These are phyloP conservation scores for Drosophila yakuba DNA, from an alignment of 1,140 invertebrate species.

Conservation along the genomic window DNA sequence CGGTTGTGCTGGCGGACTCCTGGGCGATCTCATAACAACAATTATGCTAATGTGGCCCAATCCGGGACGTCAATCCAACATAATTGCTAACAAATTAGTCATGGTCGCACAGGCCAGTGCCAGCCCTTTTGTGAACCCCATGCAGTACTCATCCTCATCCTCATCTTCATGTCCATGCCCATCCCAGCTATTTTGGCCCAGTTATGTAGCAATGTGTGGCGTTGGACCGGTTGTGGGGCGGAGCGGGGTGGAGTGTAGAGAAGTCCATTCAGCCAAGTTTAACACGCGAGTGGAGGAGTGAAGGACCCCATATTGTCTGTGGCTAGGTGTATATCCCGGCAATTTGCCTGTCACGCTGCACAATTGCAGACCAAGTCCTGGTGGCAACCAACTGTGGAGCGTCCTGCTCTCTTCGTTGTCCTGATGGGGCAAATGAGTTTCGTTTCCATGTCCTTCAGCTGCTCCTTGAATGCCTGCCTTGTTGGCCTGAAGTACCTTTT, in stretches of 20 bases:
- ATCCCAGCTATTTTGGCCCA: conserved; percentile 24
- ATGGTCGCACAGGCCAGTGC: conserved; percentile 62
- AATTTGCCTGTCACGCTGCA: conserved; percentile 76
- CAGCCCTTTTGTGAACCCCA: conserved; percentile 6
- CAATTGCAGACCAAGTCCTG: conserved; percentile 43
- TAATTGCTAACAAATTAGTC: conserved; percentile 81
- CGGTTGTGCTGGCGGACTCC: conserved; percentile 33
- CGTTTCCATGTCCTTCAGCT: conserved; percentile 65
- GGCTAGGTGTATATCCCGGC: conserved; percentile 54
- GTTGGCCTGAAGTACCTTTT: conserved; percentile 56
- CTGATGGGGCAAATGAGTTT: conserved; percentile 70
- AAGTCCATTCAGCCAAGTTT: conserved; percentile 52
- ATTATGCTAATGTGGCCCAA: conserved; percentile 77
- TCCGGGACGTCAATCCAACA: conserved; percentile 72
- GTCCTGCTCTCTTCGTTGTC: conserved; percentile 2
- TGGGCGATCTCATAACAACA: conserved; percentile 72
- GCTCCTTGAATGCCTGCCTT: conserved; percentile 27
- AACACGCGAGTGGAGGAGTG: conserved; percentile 42
- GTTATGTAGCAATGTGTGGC: conserved; percentile 23
- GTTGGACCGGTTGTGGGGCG: neutral
- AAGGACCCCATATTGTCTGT: conserved; percentile 36
- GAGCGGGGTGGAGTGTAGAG: conserved; percentile 3
- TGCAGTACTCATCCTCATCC: conserved; percentile 9
- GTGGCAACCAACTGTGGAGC: conserved; percentile 68
- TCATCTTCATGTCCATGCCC: neutral